Evolutionary conservation across 2,797 vertebrate species (phyloP), one percentile per base, ranked within the genome.

Genomic region (Enteromius radiatus): DNA sequence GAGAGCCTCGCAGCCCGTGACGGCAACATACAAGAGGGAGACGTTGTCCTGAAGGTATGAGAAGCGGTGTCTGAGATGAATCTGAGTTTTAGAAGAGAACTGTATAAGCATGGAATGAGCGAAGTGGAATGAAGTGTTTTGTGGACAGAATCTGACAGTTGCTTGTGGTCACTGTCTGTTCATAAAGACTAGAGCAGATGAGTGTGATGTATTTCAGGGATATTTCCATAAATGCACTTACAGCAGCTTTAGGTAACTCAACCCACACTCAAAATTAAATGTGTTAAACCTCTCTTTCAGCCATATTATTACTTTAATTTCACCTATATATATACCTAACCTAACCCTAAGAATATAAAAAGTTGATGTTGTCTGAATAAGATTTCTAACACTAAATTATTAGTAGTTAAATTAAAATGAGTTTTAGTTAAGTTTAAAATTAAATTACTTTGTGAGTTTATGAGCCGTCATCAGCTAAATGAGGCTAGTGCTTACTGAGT

Each of bases 1-100:
- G 98, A 99, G 87, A 99, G 98, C 87, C 94, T 99, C 88, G 98
- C 98, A 89, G 98, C 97, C 76, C 95, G 96, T 92, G 98, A 99
- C 84, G 98, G 98, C 90, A 99, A 98, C 92, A 99, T 99, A 89
- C 97, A 99, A 93, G 98, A 99, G 93, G 98, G 98, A 84, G 98
- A 99, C 85, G 97, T 99, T 80, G 98, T 99, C 49, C 91, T 99
- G 83, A 99, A 99, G 97, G 98, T 99, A 95, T 89, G 88, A 78
- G 31, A 41, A 54, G 23, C 28, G 21, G 14, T 63, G 54, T 54
- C 21, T 76, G 43, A 14, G 11, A 41, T 45, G 10, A 36, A 31
- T 49, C 17, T 61, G 81, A 49, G 81, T 61, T 33, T 11, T 41
- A 21, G 1, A 41, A 64, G 43, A 33, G 3, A n/a, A 47, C 19